Evolutionary conservation across 2,797 vertebrate species (phyloP), one percentile per base, ranked within the genome.

Genomic region (Salmo trutta): DNA sequence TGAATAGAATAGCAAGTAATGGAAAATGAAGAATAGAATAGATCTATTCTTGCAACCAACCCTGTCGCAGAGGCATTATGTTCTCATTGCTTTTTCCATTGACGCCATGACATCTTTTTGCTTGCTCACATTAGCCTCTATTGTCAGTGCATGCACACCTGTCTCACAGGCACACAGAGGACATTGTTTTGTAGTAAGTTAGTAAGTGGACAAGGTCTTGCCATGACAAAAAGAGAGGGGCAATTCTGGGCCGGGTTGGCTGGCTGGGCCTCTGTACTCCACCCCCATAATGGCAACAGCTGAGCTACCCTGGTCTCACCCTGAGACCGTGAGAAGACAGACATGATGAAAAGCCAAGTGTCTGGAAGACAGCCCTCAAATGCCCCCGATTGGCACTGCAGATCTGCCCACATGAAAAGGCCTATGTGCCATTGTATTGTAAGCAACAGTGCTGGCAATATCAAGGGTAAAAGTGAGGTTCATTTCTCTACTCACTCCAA

Each of bases 341-440:
- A 78, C 65, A 72, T 70, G 21, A 84, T 83, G 73, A 84, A 84
- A 82, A 83, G 78, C 68, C 82, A 85, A 73, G 71, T 79, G 65
- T 80, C 75, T 82, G 68, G 67, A 51, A 64, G 77, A 75, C 79
- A 75, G 29, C 41, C 71, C 47, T 66, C 76, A 64, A 77, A 65
- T 75, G 79, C 75, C 79, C 77, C 59, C 68, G 73, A 73, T 77
- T 79, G 73, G 65, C 73, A 75, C 65, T 53, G 56, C 41, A 74
- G 62, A 73, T 71, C 75, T 69, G 70, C 47, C 36, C 56, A 62
- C 53, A 85, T 84, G 79, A 88, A 88, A 47, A 47, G 10, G 10
- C 10, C 41, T 83, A 79, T 80, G 79, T 24, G 79, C 31, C 71
- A 76, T 83, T 88, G 83, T 85, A 53, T 74, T 64, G 59, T 27